Conservation (phyloP, 2,797 vertebrate genomes). For the Microchirus variegatus region DNA sequence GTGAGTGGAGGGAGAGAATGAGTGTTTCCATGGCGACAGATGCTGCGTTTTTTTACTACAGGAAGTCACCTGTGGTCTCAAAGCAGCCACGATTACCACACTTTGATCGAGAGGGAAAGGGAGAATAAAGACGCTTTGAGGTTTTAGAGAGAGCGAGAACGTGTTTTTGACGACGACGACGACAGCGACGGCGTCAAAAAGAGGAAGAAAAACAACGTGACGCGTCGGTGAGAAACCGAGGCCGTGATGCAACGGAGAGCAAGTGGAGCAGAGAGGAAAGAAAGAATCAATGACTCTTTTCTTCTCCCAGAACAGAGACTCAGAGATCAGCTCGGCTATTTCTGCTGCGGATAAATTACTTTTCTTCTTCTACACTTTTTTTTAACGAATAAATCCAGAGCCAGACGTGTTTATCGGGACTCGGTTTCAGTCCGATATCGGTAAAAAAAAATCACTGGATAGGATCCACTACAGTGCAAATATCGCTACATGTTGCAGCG, state of each 20-base stretch:
- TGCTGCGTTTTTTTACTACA: neutral
- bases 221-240: constrained; percentile 17
- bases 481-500: no score
- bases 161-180: neutral
- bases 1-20: neutral
- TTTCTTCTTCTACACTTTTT: no score
- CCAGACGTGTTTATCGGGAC: no score
- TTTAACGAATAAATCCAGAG: no score
- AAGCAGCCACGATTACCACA: neutral
- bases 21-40: neutral
- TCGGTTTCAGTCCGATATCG: no score
- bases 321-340: neutral
- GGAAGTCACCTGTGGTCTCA: neutral
- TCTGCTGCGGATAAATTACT: neutral
- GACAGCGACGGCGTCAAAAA: no score
- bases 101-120: neutral
- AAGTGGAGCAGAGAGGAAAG: constrained; percentile 51
- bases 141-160: neutral
- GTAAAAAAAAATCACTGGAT: no score
- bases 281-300: constrained; percentile 37
- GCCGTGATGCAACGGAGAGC: constrained; percentile 74
- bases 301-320: constrained; percentile 27
- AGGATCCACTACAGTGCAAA: no score
- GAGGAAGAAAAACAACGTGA: constrained; percentile 19
- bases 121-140: neutral